Percentiles rank a stretch among this genome's conserved stretches.
These are phyloP conservation scores for Enteromius mattozi DNA, from an alignment of 2,797 vertebrate species.

Conservation along the genomic window DNA sequence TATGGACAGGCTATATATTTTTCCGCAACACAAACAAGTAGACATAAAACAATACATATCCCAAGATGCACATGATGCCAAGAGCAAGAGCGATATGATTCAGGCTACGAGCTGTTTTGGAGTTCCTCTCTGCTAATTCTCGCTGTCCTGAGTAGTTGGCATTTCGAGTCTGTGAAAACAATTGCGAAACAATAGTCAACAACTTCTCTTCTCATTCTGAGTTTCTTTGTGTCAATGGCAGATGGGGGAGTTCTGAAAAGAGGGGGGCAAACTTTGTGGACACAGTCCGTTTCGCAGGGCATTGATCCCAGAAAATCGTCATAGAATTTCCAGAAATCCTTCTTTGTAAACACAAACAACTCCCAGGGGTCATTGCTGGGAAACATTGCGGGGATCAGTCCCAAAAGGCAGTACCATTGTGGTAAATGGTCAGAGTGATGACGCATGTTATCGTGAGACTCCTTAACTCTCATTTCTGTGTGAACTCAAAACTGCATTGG, in stretches of 20 bases:
- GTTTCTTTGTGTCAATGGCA: not conserved
- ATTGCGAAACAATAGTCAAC: not conserved
- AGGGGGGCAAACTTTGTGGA: not conserved
- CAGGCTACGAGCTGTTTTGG: slow-evolving; percentile 5
- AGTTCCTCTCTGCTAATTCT: slow-evolving; percentile 26
- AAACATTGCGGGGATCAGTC: too few relatives aligned
- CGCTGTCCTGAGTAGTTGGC: slow-evolving; percentile 7
- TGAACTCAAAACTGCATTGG: not conserved
- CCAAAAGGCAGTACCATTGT: too few relatives aligned
- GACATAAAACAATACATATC: not conserved
- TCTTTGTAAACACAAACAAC: too few relatives aligned
- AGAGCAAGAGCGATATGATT: not conserved
- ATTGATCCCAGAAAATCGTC: too few relatives aligned
- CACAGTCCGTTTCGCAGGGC: too few relatives aligned
- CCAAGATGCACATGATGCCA: not conserved
- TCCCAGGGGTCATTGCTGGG: too few relatives aligned
- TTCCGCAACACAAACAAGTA: fast-evolving
- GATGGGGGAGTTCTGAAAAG: not conserved
- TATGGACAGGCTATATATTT: not conserved
- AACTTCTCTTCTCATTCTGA: not conserved
- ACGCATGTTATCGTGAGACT: too few relatives aligned
- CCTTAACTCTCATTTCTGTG: too few relatives aligned
- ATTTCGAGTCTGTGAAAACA: slow-evolving; percentile 36
- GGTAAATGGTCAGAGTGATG: too few relatives aligned
- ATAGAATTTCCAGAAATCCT: too few relatives aligned